A percentile compares a stretch with the other conserved stretches of the same genome.
Conservation (phyloP, 2,113 vertebrate species). For the Empidonax traillii region DNA sequence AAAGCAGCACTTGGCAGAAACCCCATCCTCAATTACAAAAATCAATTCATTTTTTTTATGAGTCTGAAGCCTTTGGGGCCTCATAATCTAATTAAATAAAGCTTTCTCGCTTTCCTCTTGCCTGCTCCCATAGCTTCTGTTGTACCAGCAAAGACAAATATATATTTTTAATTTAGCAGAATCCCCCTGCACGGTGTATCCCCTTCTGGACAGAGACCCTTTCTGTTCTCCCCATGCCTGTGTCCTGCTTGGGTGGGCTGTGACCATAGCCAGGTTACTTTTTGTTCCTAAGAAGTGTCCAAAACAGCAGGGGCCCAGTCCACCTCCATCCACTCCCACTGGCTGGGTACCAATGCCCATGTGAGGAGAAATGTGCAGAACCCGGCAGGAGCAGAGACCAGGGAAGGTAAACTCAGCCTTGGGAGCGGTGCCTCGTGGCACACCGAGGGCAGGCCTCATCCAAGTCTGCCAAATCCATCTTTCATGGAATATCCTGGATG, state of each 20-base stretch:
- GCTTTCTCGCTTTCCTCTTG: conserved; percentile 26
- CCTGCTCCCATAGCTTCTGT: conserved; percentile 23
- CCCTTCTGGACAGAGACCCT: neutral
- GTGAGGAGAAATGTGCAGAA: neutral
- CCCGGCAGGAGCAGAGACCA: neutral
- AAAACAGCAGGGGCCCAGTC: neutral
- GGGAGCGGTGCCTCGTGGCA: rapidly evolving
- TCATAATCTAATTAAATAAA: conserved; percentile 65
- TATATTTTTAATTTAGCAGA: conserved; percentile 39
- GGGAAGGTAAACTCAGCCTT: rapidly evolving
- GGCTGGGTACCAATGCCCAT: neutral
- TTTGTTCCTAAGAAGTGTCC: neutral
- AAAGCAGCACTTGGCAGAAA: conserved; percentile 48
- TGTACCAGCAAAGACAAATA: conserved; percentile 42
- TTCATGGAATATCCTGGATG: neutral
- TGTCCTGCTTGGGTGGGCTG: neutral
- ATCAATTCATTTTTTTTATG: conserved; percentile 26
- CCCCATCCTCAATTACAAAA: conserved; percentile 58
- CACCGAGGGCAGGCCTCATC: neutral
- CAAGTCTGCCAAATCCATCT: neutral
- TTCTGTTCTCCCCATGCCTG: neutral
- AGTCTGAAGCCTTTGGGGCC: conserved; percentile 52
- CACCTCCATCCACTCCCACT: neutral
- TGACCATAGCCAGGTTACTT: neutral
- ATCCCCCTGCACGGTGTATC: neutral